Percentiles rank a stretch among this genome's conserved stretches.
Evolutionary conservation across 2,888 invertebrate species (phyloP).

Genomic region (Erebia palarica): DNA sequence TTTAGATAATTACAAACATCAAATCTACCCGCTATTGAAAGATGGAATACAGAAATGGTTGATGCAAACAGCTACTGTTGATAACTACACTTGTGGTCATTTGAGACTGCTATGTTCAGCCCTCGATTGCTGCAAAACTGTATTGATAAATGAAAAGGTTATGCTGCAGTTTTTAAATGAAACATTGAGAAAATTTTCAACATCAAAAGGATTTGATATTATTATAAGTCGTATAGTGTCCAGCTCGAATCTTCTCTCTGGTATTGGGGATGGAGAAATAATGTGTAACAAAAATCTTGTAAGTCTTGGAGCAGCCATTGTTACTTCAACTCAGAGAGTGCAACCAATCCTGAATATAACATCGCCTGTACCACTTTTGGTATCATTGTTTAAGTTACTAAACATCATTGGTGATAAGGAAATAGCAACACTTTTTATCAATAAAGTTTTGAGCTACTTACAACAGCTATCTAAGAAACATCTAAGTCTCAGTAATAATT

Average conservation of each 20-base stretch:
- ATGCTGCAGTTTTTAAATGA: slow-evolving; percentile 59
- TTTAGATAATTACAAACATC: slow-evolving; percentile 56
- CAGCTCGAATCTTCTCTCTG: slow-evolving; percentile 72
- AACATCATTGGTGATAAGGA: slow-evolving; percentile 56
- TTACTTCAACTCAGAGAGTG: slow-evolving; percentile 64
- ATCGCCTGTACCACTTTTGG: slow-evolving; percentile 70
- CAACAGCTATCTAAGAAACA: slow-evolving; percentile 57
- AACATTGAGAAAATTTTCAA: slow-evolving; percentile 58
- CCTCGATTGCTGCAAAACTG: slow-evolving; percentile 65
- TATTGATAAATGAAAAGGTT: slow-evolving; percentile 57
- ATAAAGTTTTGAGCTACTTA: slow-evolving; percentile 68
- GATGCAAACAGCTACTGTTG: slow-evolving; percentile 63
- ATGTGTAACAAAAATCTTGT: slow-evolving; percentile 64
- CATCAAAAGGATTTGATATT: slow-evolving; percentile 71
- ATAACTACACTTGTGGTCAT: slow-evolving; percentile 73
- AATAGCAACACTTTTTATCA: slow-evolving; percentile 65
- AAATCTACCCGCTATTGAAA: slow-evolving; percentile 66
- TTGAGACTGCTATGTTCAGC: slow-evolving; percentile 64
- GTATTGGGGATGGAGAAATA: slow-evolving; percentile 60
- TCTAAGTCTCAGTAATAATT: slow-evolving; percentile 78
- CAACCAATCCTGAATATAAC: slow-evolving; percentile 62
- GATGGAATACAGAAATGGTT: slow-evolving; percentile 78
- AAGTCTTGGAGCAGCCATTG: slow-evolving; percentile 59
- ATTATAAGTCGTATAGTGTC: slow-evolving; percentile 64
- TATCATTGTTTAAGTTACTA: slow-evolving; percentile 66